Conservation (phyloP, 2,888 invertebrate genomes). For the Crossocerus cetratus region DNA sequence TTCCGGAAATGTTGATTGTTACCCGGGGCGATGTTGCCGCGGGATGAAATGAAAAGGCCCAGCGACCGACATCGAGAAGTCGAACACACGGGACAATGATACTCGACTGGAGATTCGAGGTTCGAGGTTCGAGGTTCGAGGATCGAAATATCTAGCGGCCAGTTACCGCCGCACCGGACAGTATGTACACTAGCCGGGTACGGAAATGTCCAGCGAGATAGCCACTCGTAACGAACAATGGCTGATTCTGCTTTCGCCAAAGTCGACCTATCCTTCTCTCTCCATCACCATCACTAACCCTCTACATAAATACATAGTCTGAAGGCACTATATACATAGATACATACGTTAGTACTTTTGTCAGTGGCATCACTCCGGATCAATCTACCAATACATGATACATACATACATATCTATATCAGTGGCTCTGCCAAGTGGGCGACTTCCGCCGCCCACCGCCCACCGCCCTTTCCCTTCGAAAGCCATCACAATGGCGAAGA, state of each 20-base stretch:
- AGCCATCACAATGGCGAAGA: slow-evolving; percentile 70
- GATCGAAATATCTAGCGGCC: slow-evolving; percentile 56
- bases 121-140: slow-evolving; percentile 43
- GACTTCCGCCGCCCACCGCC: slow-evolving; percentile 73
- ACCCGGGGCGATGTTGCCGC: background rate
- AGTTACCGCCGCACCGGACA: slow-evolving; percentile 46
- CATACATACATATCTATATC: too few species aligned
- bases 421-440: slow-evolving; percentile 73
- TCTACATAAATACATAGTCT: too few species aligned
- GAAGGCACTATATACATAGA: too few species aligned
- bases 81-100: slow-evolving; percentile 44
- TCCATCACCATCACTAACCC: slow-evolving; percentile 16
- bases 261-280: slow-evolving; percentile 44
- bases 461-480: slow-evolving; percentile 64
- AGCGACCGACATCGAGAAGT: slow-evolving; percentile 54
- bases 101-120: slow-evolving; percentile 47
- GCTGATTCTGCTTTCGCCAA: slow-evolving; percentile 66
- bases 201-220: slow-evolving; percentile 73
- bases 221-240: slow-evolving; percentile 72
- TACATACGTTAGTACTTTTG: too few species aligned
- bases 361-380: slow-evolving; percentile 16
- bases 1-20: background rate
- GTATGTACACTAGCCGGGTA: slow-evolving; percentile 62
- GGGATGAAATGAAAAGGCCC: slow-evolving; percentile 27
- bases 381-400: slow-evolving; percentile 51